These are phyloP conservation scores for Erithacus rubecula DNA, from an alignment of 2,797 vertebrate genomes.

Conservation along the genomic window DNA sequence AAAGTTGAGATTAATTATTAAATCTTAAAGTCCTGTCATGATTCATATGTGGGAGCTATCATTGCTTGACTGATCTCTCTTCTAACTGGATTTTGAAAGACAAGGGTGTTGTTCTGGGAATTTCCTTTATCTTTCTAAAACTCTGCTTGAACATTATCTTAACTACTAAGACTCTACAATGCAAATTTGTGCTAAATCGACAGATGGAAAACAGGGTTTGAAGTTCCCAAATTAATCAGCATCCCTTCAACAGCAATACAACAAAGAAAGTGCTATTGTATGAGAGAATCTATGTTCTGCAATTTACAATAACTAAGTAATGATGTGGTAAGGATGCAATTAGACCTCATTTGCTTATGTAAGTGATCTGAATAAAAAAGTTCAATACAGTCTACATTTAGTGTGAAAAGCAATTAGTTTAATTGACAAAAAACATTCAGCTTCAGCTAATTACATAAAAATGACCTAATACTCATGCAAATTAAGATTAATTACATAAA, in stretches of 20 bases:
- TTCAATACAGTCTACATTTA: conserved; percentile 79
- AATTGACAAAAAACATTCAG: conserved; percentile 70
- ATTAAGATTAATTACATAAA: conserved; percentile 65
- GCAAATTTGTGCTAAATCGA: background rate
- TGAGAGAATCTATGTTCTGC: conserved; percentile 28
- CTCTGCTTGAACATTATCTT: background rate
- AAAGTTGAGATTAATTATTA: background rate
- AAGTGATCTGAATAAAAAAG: conserved; percentile 73
- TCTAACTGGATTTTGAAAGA: background rate
- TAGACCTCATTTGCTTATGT: conserved; percentile 79
- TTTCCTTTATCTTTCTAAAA: background rate
- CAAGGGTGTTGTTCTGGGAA: background rate
- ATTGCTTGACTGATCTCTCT: background rate
- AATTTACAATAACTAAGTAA: conserved; percentile 71
- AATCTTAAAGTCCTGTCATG: background rate
- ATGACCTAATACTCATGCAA: conserved; percentile 72
- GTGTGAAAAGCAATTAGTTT: conserved; percentile 77
- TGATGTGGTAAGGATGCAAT: conserved; percentile 73
- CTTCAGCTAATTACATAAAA: conserved; percentile 72
- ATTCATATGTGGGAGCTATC: background rate
- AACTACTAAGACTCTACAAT: background rate
- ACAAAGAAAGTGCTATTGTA: conserved; percentile 57
- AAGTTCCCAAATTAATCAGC: conserved; percentile 46
- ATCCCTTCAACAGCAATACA: background rate
- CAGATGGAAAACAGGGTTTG: conserved; percentile 34